Percentiles rank a stretch among this genome's conserved stretches.
phyloP scores from a whole-genome alignment of 2,888 invertebrate species.

The Yponomeuta sedellus region DNA sequence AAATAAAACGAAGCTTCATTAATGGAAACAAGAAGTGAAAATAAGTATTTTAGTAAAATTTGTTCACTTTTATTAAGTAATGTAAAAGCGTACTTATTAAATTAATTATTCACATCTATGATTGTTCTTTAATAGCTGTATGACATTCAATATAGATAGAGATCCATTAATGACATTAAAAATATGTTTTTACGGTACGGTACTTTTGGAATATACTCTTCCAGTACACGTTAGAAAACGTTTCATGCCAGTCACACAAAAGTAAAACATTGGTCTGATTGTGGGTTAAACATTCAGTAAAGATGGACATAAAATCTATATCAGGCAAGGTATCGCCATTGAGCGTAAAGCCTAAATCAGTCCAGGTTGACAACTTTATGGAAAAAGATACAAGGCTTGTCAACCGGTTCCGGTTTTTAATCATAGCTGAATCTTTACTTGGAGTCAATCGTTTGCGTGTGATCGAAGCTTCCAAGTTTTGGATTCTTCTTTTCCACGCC shows the following conservation, averaged over 20 bases:
- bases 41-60: too few species aligned
- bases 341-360: background rate
- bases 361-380: background rate
- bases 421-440: slow-evolving; percentile 29
- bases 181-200: background rate
- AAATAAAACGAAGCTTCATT: background rate
- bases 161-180: background rate
- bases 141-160: background rate
- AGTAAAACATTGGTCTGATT: background rate
- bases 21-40: background rate
- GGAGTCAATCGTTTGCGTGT: slow-evolving; percentile 36
- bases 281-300: background rate
- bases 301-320: background rate
- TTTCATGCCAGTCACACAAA: background rate
- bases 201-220: background rate
- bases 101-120: too few species aligned
- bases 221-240: background rate
- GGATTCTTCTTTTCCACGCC: background rate
- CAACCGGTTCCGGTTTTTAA: slow-evolving; percentile 22
- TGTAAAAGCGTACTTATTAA: too few species aligned
- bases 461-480: background rate
- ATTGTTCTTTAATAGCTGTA: too few species aligned
- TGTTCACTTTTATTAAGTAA: too few species aligned
- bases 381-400: background rate
- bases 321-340: background rate